Percentiles rank a stretch among this genome's conserved stretches.
phyloP scores from a whole-genome alignment of 2,888 invertebrate species.

The Heliconius hortense region DNA sequence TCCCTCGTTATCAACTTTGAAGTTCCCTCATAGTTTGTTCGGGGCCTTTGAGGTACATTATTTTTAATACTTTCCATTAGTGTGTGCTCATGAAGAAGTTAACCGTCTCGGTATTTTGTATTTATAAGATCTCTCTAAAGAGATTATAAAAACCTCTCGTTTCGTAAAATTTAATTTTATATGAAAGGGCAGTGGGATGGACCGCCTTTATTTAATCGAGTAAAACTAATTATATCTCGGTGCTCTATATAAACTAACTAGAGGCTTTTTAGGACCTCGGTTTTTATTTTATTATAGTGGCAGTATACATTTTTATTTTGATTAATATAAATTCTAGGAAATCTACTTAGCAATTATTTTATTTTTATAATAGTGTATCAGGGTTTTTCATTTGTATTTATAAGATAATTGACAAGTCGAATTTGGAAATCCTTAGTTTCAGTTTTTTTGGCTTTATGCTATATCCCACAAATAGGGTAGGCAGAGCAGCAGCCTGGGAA shows the following conservation, averaged over 20 bases:
- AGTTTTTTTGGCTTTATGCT: too few relatives aligned
- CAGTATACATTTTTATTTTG: background rate
- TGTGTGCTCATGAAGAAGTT: constrained; percentile 54
- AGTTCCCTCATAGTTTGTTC: constrained; percentile 57
- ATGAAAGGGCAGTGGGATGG: constrained; percentile 19
- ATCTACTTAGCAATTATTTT: background rate
- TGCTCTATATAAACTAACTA: background rate
- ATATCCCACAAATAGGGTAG: too few relatives aligned
- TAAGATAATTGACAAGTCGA: background rate
- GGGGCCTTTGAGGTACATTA: constrained; percentile 64
- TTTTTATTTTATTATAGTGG: background rate
- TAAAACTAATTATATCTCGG: constrained; percentile 22
- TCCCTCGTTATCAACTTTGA: constrained; percentile 71
- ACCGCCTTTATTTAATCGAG: constrained; percentile 16
- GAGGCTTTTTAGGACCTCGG: constrained; percentile 2
- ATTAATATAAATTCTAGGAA: background rate
- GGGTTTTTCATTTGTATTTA: background rate
- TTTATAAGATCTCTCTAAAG: constrained; percentile 15
- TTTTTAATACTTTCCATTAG: constrained; percentile 58
- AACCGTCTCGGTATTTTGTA: constrained; percentile 25
- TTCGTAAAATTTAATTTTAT: constrained; percentile 18
- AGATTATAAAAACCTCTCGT: constrained; percentile 17
- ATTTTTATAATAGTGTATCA: background rate
- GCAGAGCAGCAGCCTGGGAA: too few relatives aligned
- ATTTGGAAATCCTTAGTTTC: background rate